Conservation (phyloP, 2,797 vertebrate genomes). For the Heliangelus exortis region DNA sequence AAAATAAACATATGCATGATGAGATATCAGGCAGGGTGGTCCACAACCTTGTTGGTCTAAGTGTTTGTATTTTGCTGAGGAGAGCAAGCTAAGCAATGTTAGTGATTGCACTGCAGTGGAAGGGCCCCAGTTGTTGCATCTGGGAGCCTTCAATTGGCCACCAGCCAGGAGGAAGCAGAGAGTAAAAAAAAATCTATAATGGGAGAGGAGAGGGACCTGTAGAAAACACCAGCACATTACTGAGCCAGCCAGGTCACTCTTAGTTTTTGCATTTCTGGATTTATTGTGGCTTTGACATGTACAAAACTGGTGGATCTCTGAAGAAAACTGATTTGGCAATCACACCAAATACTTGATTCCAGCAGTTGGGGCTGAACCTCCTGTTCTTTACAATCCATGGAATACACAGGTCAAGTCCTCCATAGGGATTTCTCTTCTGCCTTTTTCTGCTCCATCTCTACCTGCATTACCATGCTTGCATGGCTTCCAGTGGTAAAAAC, state of each 20-base stretch:
- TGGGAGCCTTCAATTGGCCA: background rate
- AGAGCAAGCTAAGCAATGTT: background rate
- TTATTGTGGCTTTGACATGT: background rate
- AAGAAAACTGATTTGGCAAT: background rate
- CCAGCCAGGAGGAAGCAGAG: background rate
- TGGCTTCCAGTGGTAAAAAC: background rate
- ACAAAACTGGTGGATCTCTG: background rate
- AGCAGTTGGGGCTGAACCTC: background rate
- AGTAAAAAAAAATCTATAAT: background rate
- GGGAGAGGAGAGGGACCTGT: background rate
- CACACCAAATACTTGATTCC: background rate
- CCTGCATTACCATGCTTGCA: background rate
- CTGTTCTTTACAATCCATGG: background rate
- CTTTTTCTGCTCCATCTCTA: background rate
- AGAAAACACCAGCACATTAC: background rate
- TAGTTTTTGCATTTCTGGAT: background rate
- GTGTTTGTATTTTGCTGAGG: conserved; percentile 1
- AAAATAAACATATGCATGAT: background rate
- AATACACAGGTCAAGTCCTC: background rate
- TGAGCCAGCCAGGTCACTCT: background rate
- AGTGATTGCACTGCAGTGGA: background rate
- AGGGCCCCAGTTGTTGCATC: background rate
- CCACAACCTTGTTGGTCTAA: background rate
- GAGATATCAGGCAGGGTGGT: conserved; percentile 20
- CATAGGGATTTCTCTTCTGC: background rate